These are phyloP conservation scores for Catajapyx aquilonaris DNA, from an alignment of 1,140 invertebrate species.

Conservation along the genomic window DNA sequence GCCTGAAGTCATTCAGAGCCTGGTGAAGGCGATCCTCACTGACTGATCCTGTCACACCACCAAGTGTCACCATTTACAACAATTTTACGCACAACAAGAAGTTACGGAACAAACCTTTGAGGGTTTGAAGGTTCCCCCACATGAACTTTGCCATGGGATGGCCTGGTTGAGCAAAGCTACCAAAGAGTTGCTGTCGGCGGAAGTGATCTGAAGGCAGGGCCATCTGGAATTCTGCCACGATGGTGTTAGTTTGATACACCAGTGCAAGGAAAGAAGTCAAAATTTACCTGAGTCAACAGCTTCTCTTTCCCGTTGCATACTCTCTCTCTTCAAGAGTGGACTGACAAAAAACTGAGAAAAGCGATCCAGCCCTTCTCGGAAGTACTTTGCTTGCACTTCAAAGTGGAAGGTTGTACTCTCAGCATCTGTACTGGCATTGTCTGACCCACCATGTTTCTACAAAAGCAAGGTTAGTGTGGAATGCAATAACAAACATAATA, in stretches of 20 bases:
- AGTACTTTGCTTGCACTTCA: constrained; percentile 56
- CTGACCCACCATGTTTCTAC: constrained; percentile 48
- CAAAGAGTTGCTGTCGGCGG: constrained; percentile 50
- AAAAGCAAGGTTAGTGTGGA: no score
- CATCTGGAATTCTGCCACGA: constrained; percentile 58
- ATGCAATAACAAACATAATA: constrained; percentile 1
- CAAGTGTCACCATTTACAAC: no score
- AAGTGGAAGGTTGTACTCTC: constrained; percentile 75
- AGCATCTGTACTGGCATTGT: constrained; percentile 64
- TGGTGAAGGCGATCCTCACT: constrained; percentile 21
- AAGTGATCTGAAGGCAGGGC: constrained; percentile 38
- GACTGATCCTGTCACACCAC: no score
- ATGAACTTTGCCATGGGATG: constrained; percentile 59
- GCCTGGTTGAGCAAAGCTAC: constrained; percentile 34
- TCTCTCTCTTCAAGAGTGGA: constrained; percentile 64
- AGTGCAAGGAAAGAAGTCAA: constrained; percentile 4
- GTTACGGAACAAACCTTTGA: no score
- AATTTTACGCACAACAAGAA: no score
- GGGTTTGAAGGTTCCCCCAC: constrained; percentile 63
- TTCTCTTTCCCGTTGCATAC: constrained; percentile 75
- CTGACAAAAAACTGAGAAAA: constrained; percentile 79
- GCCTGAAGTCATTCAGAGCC: constrained; percentile 51
- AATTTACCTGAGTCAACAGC: constrained; percentile 65
- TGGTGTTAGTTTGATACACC: constrained; percentile 7
- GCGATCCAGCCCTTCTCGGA: constrained; percentile 50